Evolutionary conservation across 2,888 invertebrate genomes (phyloP), one percentile per base, ranked within the genome.

Genomic region (Tholera decimalis): DNA sequence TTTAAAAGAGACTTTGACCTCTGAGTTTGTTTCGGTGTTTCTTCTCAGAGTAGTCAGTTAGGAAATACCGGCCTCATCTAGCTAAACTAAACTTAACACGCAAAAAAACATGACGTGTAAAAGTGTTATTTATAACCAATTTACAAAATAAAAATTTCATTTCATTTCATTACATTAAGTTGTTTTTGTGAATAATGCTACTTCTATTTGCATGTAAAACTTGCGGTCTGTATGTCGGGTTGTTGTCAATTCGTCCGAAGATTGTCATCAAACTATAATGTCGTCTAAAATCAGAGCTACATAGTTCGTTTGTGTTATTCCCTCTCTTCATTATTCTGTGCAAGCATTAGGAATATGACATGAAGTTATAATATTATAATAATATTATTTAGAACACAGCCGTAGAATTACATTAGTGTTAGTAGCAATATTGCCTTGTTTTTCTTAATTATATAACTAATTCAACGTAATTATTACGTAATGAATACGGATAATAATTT

Each of bases 401-500:
- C n/a, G n/a, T n/a, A n/a, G n/a, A n/a, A n/a, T n/a, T n/a, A n/a
- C n/a, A n/a, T n/a, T n/a, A n/a, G n/a, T n/a, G n/a, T n/a, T n/a
- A n/a, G n/a, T n/a, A n/a, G n/a, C n/a, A n/a, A n/a, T 22, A 49
- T 49, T 11, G 9, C 8, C 5, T 22, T 15, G 5, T n/a, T 41
- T 64, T 65, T 18, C 22, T 37, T 1, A 13, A 15, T 47, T 30
- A 39, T 24, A 7, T 47, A 46, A 28, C 20, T 22, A 28, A 22
- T 47, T 11, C n/a, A 18, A 65, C 49, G 54, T 62, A 11, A 11
- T 39, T 24, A 20, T 39, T 30, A 20, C 50, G 11, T 62, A 15
- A 37, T 33, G 18, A 20, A 63, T 18, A 8, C 15, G 35, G 15
- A 15, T 8, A 26, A 24, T 28, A 13, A 8, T 13, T 13, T n/a